These are phyloP conservation scores for Drosophila sp. DNA, from an alignment of 1,140 invertebrate genomes.

Conservation along the genomic window DNA sequence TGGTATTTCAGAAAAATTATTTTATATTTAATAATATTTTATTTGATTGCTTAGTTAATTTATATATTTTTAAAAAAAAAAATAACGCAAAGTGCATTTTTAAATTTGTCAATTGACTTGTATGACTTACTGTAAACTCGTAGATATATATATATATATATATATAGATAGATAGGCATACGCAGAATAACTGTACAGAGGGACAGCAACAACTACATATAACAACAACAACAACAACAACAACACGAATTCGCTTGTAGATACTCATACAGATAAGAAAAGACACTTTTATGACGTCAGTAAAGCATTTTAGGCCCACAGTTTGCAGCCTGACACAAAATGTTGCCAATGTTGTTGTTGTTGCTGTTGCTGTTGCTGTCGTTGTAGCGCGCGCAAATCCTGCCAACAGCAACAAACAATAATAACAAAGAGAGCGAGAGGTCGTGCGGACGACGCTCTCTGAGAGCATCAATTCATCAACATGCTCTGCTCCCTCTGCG, in stretches of 20 bases:
- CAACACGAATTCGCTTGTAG: conserved; percentile 68
- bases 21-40: too few relatives aligned
- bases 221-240: conserved; percentile 6
- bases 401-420: conserved; percentile 59
- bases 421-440: conserved; percentile 60
- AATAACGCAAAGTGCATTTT: too few relatives aligned
- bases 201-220: conserved; percentile 6
- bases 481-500: conserved; percentile 33
- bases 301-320: conserved; percentile 78
- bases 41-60: too few relatives aligned
- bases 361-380: conserved; percentile 31
- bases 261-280: conserved; percentile 78
- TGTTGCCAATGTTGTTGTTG: conserved; percentile 29
- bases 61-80: too few relatives aligned
- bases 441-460: neutral
- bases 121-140: too few relatives aligned
- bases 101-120: too few relatives aligned
- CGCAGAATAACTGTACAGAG: conserved; percentile 49
- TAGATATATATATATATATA: too few relatives aligned
- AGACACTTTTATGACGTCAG: conserved; percentile 82
- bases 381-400: conserved; percentile 66
- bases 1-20: too few relatives aligned
- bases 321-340: conserved; percentile 56
- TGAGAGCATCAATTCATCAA: conserved; percentile 10
- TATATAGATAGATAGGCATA: conserved; percentile 25